Conservation (phyloP, 2,113 vertebrate genomes). For the Bungarus multicinctus region DNA sequence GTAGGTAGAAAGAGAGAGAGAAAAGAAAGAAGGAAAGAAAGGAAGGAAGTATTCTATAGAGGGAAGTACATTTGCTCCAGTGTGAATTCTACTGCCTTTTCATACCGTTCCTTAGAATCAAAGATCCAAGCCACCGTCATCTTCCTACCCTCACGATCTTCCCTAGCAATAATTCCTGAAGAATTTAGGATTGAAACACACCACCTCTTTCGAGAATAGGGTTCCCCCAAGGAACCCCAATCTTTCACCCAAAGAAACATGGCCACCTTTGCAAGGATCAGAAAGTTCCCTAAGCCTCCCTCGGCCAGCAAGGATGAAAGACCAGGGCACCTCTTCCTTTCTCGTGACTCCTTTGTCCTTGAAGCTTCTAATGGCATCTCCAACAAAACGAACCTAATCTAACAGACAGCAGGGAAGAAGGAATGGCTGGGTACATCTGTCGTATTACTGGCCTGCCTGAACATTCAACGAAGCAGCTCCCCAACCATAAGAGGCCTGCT, state of each 20-base stretch:
- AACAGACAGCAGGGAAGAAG: slow-evolving; percentile 81
- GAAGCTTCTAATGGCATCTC: slow-evolving; percentile 83
- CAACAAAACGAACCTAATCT: slow-evolving; percentile 85
- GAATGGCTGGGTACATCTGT: slow-evolving; percentile 85
- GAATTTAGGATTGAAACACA: slow-evolving; percentile 60
- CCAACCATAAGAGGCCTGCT: slow-evolving; percentile 82
- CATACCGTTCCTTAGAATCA: background rate
- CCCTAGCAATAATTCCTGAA: slow-evolving; percentile 56
- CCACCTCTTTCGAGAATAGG: slow-evolving; percentile 40
- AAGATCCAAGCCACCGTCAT: background rate
- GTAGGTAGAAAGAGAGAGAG: background rate
- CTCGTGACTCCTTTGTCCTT: slow-evolving; percentile 80
- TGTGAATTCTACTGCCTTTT: accelerated
- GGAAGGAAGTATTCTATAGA: background rate
- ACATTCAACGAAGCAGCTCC: slow-evolving; percentile 86
- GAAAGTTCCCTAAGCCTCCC: slow-evolving; percentile 54
- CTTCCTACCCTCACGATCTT: slow-evolving; percentile 15
- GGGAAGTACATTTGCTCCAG: background rate
- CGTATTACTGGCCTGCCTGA: slow-evolving; percentile 86
- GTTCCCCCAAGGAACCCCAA: slow-evolving; percentile 16
- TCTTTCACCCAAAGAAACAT: slow-evolving; percentile 17
- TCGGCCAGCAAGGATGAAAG: slow-evolving; percentile 57
- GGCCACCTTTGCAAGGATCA: slow-evolving; percentile 51
- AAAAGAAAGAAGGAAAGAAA: too few relatives aligned
- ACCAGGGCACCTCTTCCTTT: slow-evolving; percentile 70